Percentiles rank a stretch among this genome's conserved stretches.
These are phyloP conservation scores for Synanthedon tipuliformis DNA, from an alignment of 2,888 invertebrate genomes.

Conservation along the genomic window DNA sequence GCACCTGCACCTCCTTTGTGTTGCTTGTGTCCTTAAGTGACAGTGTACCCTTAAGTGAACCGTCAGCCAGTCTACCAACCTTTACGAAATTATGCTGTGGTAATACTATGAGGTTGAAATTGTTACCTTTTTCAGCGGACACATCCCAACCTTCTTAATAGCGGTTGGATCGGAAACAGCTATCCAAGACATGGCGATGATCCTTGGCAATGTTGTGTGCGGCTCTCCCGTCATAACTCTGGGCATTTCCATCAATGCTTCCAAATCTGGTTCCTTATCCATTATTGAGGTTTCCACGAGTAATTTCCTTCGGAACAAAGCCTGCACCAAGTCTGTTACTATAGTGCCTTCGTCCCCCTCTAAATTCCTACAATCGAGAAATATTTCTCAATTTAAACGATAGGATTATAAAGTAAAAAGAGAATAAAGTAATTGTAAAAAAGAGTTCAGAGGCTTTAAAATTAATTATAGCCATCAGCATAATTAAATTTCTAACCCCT, in stretches of 20 bases:
- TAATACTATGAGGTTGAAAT: background rate
- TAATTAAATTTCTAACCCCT: too few relatives aligned
- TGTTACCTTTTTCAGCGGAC: slow-evolving; percentile 36
- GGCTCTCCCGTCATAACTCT: slow-evolving; percentile 49
- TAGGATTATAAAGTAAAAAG: too few relatives aligned
- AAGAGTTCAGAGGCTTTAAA: too few relatives aligned
- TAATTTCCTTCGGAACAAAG: slow-evolving; percentile 32
- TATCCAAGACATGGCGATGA: slow-evolving; percentile 45
- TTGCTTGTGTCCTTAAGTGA: too few relatives aligned
- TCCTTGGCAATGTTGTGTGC: slow-evolving; percentile 45
- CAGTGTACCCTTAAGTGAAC: too few relatives aligned
- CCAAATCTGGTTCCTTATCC: slow-evolving; percentile 46
- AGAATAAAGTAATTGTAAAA: too few relatives aligned
- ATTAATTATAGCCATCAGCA: too few relatives aligned
- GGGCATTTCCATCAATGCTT: slow-evolving; percentile 42
- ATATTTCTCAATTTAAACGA: too few relatives aligned
- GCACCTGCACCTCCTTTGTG: too few relatives aligned
- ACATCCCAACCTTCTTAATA: slow-evolving; percentile 42
- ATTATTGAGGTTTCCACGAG: slow-evolving; percentile 41
- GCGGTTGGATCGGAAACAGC: slow-evolving; percentile 36
- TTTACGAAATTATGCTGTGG: too few relatives aligned
- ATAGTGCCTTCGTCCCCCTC: slow-evolving; percentile 47
- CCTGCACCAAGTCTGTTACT: slow-evolving; percentile 33
- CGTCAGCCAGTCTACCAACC: too few relatives aligned
- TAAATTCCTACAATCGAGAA: slow-evolving; percentile 26